A percentile compares a stretch with the other conserved stretches of the same genome.
phyloP scores from a whole-genome alignment of 2,113 vertebrate genomes.

The Elanus axillaris region DNA sequence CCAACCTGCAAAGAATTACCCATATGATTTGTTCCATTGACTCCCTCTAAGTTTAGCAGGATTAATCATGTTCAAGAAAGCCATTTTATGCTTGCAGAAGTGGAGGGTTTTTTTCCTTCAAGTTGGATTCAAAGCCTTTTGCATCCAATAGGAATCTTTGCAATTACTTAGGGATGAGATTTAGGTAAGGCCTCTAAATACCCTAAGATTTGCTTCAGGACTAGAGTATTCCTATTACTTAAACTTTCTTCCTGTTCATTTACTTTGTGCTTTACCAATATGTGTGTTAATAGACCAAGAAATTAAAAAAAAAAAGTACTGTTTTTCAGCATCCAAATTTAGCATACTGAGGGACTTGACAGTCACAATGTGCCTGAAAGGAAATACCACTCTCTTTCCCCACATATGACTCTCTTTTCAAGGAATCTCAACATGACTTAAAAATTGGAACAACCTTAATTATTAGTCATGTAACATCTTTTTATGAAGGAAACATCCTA shows the following conservation, averaged over 20 bases:
- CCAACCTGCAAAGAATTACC: slow-evolving; percentile 65
- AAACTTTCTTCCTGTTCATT: neutral
- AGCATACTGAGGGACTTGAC: neutral
- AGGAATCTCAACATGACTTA: neutral
- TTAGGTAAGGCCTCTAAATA: neutral
- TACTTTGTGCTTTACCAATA: neutral
- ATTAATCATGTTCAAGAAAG: slow-evolving; percentile 28
- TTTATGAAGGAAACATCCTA: neutral
- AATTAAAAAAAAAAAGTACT: neutral
- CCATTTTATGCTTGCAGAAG: neutral
- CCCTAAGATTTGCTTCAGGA: neutral
- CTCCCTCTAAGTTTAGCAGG: slow-evolving; percentile 29
- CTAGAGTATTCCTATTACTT: neutral
- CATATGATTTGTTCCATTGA: slow-evolving; percentile 66
- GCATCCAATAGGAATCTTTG: neutral
- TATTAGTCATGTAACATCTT: neutral
- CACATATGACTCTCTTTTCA: neutral
- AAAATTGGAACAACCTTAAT: neutral
- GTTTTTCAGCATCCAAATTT: neutral
- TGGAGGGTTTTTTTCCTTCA: neutral
- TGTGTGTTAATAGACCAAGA: neutral
- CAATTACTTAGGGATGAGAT: neutral
- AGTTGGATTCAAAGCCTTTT: neutral
- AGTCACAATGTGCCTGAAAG: neutral
- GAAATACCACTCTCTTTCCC: neutral